Percentiles rank a stretch among this genome's conserved stretches.
These are phyloP conservation scores for Siniperca obscura DNA, from an alignment of 2,797 vertebrate species.

Conservation along the genomic window DNA sequence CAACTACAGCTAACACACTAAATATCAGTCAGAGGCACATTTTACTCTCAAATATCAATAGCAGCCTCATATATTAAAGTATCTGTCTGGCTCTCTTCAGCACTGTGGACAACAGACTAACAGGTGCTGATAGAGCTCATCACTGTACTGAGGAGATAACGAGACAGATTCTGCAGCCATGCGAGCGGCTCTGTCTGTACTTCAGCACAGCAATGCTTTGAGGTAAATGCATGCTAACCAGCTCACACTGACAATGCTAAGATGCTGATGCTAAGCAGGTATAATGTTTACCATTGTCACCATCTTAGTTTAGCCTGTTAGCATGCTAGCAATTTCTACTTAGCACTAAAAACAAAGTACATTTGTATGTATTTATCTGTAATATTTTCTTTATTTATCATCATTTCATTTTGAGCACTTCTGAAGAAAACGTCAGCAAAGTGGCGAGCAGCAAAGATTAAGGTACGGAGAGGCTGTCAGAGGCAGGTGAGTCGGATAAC, in stretches of 20 bases:
- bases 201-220: not conserved
- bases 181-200: not conserved
- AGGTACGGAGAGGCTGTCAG: not conserved
- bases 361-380: not conserved
- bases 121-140: not conserved
- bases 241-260: not conserved
- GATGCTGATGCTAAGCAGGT: not conserved
- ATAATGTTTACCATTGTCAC: not conserved
- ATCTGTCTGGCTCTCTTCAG: too few species aligned
- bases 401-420: not conserved
- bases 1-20: not conserved
- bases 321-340: not conserved
- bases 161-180: not conserved
- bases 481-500: slow-evolving; percentile 1
- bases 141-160: not conserved
- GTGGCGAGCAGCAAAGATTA: not conserved
- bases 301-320: not conserved
- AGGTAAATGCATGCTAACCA: not conserved
- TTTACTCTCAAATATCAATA: not conserved
- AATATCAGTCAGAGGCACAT: too few species aligned
- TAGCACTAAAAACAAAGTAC: not conserved
- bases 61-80: not conserved
- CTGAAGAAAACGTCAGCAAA: not conserved
- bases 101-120: not conserved
- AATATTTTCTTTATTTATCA: not conserved